Percentiles rank a stretch among this genome's conserved stretches.
Evolutionary conservation across 2,888 invertebrate species (phyloP).

Genomic region (Alviniconcha strummeri): DNA sequence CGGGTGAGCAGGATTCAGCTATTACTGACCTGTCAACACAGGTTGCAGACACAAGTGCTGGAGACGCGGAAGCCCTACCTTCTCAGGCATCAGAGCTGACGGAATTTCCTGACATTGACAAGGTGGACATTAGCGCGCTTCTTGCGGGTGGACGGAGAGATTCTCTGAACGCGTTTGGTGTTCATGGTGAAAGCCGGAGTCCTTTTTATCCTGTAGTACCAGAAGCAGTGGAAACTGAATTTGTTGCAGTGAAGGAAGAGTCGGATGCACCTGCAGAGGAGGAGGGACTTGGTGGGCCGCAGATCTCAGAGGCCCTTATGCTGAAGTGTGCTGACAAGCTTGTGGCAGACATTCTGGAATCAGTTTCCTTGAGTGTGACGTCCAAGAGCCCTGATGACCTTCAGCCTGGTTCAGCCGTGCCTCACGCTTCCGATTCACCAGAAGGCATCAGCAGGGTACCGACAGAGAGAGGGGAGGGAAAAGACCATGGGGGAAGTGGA

Average conservation of each 20-base stretch:
- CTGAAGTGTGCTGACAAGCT: constrained; percentile 12
- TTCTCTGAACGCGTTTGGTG: neutral
- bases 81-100: too few relatives aligned
- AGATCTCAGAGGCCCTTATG: neutral
- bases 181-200: neutral
- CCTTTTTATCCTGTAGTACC: neutral
- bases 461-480: neutral
- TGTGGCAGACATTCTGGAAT: constrained; percentile 12
- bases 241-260: too few relatives aligned
- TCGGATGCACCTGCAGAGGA: neutral
- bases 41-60: neutral
- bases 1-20: neutral
- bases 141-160: constrained; percentile 15
- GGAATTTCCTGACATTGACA: neutral
- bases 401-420: too few relatives aligned
- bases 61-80: neutral
- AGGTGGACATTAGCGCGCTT: constrained; percentile 6
- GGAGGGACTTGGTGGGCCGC: neutral
- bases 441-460: neutral
- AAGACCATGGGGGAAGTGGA: neutral
- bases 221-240: neutral
- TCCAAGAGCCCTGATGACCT: too few relatives aligned
- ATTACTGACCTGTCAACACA: neutral
- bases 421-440: neutral
- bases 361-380: neutral